phyloP scores from a whole-genome alignment of 2,888 invertebrate species.

The Spicauda simplicius region DNA sequence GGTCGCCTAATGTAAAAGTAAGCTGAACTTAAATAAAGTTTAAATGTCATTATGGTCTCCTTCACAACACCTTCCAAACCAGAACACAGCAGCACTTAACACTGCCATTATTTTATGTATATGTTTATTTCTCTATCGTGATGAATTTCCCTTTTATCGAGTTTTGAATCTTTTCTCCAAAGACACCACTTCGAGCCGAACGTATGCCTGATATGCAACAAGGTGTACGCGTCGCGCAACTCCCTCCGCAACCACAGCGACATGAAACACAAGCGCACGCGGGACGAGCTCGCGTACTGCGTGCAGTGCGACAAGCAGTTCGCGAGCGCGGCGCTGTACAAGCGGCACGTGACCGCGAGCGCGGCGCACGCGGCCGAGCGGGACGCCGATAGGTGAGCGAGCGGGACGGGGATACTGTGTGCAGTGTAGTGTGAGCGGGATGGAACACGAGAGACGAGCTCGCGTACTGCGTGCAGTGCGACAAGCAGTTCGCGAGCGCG shows the following conservation, averaged over 20 bases:
- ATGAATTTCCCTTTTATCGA: too few species aligned
- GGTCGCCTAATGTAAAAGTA: too few species aligned
- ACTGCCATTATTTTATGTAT: too few species aligned
- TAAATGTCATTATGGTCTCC: too few species aligned
- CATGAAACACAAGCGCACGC: conserved; percentile 5
- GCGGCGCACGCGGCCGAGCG: conserved; percentile 23
- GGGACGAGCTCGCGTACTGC: conserved; percentile 16
- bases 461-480: conserved; percentile 9
- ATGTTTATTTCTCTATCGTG: too few species aligned
- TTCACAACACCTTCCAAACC: too few species aligned
- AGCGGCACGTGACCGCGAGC: conserved; percentile 17
- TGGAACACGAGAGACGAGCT: background rate
- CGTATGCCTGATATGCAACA: conserved; percentile 27
- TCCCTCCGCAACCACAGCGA: conserved; percentile 15
- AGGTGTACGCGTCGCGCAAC: conserved; percentile 16
- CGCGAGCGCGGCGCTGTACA: conserved; percentile 17
- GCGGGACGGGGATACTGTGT: too few species aligned
- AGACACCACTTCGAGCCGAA: conserved; percentile 24
- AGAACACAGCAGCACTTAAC: too few species aligned
- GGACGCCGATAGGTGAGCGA: conserved; percentile 15
- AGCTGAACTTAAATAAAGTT: too few species aligned
- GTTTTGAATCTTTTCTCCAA: background rate
- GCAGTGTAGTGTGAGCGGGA: background rate
- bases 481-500: conserved; percentile 17
- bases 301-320: conserved; percentile 33